Conservation (phyloP, 2,113 vertebrate genomes). For the Chaetops frenatus region DNA sequence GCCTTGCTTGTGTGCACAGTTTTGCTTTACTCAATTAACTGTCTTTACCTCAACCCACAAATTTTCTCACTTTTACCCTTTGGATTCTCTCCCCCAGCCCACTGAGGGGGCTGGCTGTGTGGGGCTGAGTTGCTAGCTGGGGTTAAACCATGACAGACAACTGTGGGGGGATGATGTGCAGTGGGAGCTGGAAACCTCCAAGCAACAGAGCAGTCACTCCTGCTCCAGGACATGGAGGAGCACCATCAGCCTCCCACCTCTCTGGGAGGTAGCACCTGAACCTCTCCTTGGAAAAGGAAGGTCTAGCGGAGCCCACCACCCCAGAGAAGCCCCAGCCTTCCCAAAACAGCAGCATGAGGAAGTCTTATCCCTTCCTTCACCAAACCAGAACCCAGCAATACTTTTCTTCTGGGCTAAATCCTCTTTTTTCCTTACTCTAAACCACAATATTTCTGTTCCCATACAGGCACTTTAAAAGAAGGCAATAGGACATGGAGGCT, state of each 20-base stretch:
- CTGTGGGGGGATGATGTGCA: neutral
- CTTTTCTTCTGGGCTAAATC: neutral
- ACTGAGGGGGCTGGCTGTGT: neutral
- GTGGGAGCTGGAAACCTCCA: neutral
- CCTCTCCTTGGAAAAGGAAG: neutral
- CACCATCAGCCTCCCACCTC: neutral
- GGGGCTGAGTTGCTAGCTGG: neutral
- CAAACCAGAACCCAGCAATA: neutral
- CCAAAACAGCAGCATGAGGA: neutral
- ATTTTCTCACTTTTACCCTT: neutral
- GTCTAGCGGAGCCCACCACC: neutral
- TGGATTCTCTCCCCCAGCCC: neutral
- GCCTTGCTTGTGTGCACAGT: neutral
- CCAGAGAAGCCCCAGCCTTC: neutral
- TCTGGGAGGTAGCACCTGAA: neutral
- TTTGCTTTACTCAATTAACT: neutral
- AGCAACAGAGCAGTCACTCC: neutral
- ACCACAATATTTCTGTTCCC: neutral
- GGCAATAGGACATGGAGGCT: neutral
- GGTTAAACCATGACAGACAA: neutral
- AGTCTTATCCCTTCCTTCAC: neutral
- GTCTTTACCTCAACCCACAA: neutral
- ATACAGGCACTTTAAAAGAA: neutral
- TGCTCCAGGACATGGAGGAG: rapidly evolving
- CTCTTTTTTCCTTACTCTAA: neutral